Base-by-base conservation (phyloP, 2,797 vertebrate species). In the Florisuga fusca region DNA sequence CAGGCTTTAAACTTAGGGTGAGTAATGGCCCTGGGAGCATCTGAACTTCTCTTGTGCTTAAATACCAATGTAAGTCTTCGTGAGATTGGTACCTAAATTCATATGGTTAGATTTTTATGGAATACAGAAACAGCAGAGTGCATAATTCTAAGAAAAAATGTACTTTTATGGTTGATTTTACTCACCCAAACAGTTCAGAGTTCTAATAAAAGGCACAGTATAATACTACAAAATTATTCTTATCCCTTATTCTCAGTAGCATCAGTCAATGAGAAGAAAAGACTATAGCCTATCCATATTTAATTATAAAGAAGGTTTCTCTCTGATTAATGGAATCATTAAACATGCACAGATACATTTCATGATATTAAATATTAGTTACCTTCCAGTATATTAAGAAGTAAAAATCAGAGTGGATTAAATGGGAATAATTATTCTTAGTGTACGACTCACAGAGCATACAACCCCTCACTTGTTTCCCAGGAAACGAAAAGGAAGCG, bases 241-340 rank as follows among this genome's bases (percentile, higher is more conserved):
- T 96, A 91, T 79, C 89, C 89, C 84, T 63, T 94, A 97, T 97
- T 97, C 96, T 95, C 96, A 94, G 92, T 69, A 95, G 87, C 88
- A 97, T 96, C 94, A 84, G 85, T 97, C 97, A 97, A 89, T 77
- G 57, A 90, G 85, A 89, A 94, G 90, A 96, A 97, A 95, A 95
- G 90, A 93, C 91, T 93, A 95, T 81, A 96, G 94, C 82, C 88
- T 97, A 97, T 95, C 96, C 90, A 95, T 97, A 96, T 98, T 97
- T 98, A 98, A 98, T 97, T 97, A 97, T 90, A 96, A 96, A 95
- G 95, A 97, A 97, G 96, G 92, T 96, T 96, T 95, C 95, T 85
- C 41, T 95, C 89, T 96, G 95, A 97, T 98, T 97, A 97, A 98
- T 97, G 95, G 96, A 94, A 95, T 94, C 95, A 97, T 97, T 97